Evolutionary conservation across 1,140 invertebrate genomes (phyloP), one percentile per base, ranked within the genome.

Genomic region (Diploscapter pachys): DNA sequence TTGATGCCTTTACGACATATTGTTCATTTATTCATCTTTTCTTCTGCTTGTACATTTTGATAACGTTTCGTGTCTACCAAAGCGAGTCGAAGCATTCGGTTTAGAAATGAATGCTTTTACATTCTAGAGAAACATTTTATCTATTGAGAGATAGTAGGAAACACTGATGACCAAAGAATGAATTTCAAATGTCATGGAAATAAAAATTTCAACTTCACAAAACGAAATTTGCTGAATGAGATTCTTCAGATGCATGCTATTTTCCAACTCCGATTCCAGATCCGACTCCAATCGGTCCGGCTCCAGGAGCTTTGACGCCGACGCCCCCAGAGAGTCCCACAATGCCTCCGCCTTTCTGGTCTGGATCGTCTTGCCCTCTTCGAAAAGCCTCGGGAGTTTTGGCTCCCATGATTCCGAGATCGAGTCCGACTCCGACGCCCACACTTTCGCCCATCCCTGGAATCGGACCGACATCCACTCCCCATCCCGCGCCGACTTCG

Each of bases 391-490:
- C 71, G 2, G 79, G 79, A 48, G 73, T 55, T 9, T 72, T 73
- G 5, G 79, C 67, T 52, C 79, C 79, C 52, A 68, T 59, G 48
- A 78, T 63, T 31, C 76, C 78, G 31, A 79, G 63, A 62, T 73
- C 76, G 50, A 76, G 69, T 55, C 66, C 71, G 11, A 79, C 59
- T 50, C 71, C 73, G n/a, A 80, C 79, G 62, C 75, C 79, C 52
- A 80, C 79, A 50, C 63, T 68, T 53, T 80, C 73, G 55, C 77
- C 77, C 63, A 80, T 73, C 64, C 79, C 79, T 31, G 79, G 79
- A 72, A 80, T 76, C 4, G 79, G 79, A 31, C 79, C 79, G 69
- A 80, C 79, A 70, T 80, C 79, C 5, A 80, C 79, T 57, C 79
- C 79, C 79, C 79, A 80, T 59, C 79, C 79, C 52, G 71, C 79